Percentiles rank a stretch among this genome's conserved stretches.
phyloP scores from a whole-genome alignment of 2,888 invertebrate genomes.

The Lasioglossum vierecki region DNA sequence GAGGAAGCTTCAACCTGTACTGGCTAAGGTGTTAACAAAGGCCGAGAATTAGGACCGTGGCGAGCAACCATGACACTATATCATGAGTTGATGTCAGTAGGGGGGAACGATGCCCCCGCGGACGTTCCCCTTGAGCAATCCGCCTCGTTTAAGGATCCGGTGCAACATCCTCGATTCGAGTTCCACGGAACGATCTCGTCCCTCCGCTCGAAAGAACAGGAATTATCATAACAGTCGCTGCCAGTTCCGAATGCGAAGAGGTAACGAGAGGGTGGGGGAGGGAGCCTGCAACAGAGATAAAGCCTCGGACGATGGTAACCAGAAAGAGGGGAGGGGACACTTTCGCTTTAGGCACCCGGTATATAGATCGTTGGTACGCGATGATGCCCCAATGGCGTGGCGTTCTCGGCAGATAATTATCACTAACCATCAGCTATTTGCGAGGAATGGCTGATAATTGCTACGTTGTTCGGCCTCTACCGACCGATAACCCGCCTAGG shows the following conservation, averaged over 20 bases:
- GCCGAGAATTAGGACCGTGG: background rate
- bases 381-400: constrained; percentile 80
- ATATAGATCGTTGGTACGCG: constrained; percentile 77
- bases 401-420: constrained; percentile 83
- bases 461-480: constrained; percentile 82
- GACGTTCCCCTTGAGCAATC: constrained; percentile 10
- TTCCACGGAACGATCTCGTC: constrained; percentile 59
- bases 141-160: constrained; percentile 1
- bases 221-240: constrained; percentile 68
- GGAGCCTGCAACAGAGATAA: background rate
- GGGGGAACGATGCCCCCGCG: background rate
- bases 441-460: constrained; percentile 84
- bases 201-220: constrained; percentile 46
- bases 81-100: background rate
- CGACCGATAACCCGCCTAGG: constrained; percentile 82
- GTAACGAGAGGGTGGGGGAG: constrained; percentile 6
- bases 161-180: constrained; percentile 30
- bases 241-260: constrained; percentile 61
- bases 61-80: too few species aligned
- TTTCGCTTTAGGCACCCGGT: constrained; percentile 76
- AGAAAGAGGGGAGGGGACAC: constrained; percentile 10
- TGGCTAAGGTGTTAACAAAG: background rate
- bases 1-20: background rate
- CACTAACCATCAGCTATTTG: constrained; percentile 84
- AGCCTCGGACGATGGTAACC: background rate